Evolutionary conservation across 2,797 vertebrate species (phyloP).

Genomic region (Cheracebus regulus): DNA sequence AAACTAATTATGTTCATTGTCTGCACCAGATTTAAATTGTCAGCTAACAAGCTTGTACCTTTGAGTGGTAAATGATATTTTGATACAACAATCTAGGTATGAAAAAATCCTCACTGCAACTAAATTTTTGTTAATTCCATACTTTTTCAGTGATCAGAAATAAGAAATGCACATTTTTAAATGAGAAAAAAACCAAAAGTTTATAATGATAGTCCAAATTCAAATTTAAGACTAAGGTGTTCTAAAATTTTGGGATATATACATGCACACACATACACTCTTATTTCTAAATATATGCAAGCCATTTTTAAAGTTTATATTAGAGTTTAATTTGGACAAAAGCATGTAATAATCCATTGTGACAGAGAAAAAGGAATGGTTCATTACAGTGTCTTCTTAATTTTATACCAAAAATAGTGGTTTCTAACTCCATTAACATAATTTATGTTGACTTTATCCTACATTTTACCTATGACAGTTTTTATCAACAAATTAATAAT

Average conservation of each 20-base stretch:
- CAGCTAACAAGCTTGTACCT: background rate
- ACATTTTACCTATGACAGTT: background rate
- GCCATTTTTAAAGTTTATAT: background rate
- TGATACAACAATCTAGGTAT: background rate
- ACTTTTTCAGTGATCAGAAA: background rate
- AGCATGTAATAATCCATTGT: background rate
- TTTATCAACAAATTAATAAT: background rate
- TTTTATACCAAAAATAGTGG: background rate
- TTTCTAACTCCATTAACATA: background rate
- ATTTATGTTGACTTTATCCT: background rate
- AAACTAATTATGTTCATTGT: background rate
- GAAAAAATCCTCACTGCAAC: background rate
- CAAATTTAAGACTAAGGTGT: background rate
- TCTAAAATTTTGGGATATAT: background rate
- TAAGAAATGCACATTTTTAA: background rate
- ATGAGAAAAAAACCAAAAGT: background rate
- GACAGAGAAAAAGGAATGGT: background rate
- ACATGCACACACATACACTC: background rate
- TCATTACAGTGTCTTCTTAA: background rate
- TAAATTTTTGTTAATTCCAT: background rate
- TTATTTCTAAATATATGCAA: background rate
- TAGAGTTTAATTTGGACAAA: background rate
- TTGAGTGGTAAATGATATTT: background rate
- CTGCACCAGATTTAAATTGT: background rate
- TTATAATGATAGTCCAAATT: background rate